Percentiles rank a stretch among this genome's conserved stretches.
Evolutionary conservation across 2,888 invertebrate genomes (phyloP).

Genomic region (Eupithecia pulchellata): DNA sequence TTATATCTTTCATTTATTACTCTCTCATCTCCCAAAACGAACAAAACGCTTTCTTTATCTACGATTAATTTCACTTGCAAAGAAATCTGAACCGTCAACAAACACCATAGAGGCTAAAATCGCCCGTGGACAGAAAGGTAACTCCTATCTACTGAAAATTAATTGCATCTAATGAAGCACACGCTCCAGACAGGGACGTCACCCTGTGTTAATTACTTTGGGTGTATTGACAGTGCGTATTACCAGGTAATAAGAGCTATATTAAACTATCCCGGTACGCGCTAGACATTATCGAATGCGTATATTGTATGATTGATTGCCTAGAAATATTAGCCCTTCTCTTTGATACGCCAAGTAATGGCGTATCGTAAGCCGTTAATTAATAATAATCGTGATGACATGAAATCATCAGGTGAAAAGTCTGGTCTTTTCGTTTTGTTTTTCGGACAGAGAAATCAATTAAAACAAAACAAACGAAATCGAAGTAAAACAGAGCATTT

Average conservation of each 20-base stretch:
- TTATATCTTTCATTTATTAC: neutral
- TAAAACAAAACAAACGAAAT: no score
- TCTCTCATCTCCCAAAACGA: neutral
- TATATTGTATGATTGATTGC: neutral
- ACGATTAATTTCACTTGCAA: neutral
- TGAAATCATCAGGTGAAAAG: neutral
- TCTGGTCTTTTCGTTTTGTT: no score
- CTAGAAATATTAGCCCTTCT: neutral
- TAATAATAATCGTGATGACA: neutral
- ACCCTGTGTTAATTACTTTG: constrained; percentile 41
- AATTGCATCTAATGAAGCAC: constrained; percentile 73
- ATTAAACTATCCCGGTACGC: neutral
- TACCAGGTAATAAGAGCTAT: constrained; percentile 12
- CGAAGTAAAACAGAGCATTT: no score
- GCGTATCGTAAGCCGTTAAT: neutral
- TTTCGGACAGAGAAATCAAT: no score
- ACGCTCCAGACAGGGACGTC: constrained; percentile 52
- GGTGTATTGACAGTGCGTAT: constrained; percentile 34
- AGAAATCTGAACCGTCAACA: neutral
- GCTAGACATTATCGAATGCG: neutral
- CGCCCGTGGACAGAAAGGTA: constrained; percentile 4
- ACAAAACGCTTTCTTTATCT: neutral
- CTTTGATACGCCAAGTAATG: neutral
- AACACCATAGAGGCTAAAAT: neutral
- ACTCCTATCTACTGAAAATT: constrained; percentile 56